Percentiles rank a stretch among this genome's conserved stretches.
These are phyloP conservation scores for Periophthalmus magnuspinnatus DNA, from an alignment of 2,797 vertebrate species.

Conservation along the genomic window DNA sequence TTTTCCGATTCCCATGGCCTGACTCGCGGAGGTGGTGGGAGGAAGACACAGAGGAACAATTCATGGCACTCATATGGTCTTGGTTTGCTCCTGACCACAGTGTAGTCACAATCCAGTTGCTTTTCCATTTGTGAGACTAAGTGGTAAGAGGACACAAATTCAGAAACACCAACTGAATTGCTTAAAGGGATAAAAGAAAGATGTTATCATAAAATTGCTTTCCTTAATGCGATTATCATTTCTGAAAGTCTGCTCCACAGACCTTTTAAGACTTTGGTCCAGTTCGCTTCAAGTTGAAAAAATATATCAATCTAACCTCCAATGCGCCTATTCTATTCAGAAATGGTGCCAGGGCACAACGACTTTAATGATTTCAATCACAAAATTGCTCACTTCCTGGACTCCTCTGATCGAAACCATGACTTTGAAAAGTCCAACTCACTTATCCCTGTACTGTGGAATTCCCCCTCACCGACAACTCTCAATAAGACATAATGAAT, in stretches of 20 bases:
- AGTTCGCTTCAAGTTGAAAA: constrained; percentile 39
- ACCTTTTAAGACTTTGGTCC: constrained; percentile 29
- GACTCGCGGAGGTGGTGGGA: constrained; percentile 62
- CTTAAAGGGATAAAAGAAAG: constrained; percentile 23
- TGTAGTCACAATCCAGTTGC: constrained; percentile 38
- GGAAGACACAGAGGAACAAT: constrained; percentile 61
- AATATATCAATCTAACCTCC: constrained; percentile 51
- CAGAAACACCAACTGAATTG: constrained; percentile 23
- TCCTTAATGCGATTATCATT: constrained; percentile 35
- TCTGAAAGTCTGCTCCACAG: constrained; percentile 28
- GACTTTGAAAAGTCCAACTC: constrained; percentile 64
- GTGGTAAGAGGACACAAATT: constrained; percentile 10
- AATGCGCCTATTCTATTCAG: constrained; percentile 39
- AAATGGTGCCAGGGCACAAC: constrained; percentile 17
- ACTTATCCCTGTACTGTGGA: constrained; percentile 47
- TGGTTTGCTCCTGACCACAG: constrained; percentile 62
- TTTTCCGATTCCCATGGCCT: constrained; percentile 65
- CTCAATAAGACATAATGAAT: constrained; percentile 60
- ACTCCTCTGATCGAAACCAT: constrained; percentile 33
- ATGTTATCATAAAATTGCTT: constrained; percentile 47
- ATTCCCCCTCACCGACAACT: constrained; percentile 41
- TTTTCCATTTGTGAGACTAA: constrained; percentile 50
- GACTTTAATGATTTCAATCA: constrained; percentile 57
- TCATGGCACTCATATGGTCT: constrained; percentile 61
- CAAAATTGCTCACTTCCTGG: constrained; percentile 34